Conservation (phyloP, 2,113 vertebrate species). For the Trogon surrucura region DNA sequence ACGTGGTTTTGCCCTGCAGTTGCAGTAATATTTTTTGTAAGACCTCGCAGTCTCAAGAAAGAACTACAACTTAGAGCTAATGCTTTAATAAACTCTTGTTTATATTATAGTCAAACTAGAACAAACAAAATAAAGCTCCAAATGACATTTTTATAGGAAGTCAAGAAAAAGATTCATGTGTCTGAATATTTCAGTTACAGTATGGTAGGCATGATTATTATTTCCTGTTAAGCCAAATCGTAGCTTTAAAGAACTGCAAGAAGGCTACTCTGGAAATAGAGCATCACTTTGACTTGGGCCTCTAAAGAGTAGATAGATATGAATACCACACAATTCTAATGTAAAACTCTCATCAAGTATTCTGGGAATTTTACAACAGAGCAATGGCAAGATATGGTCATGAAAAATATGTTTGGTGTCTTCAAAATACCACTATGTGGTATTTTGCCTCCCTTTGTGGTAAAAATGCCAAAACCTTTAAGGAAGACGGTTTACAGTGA, state of each 20-base stretch:
- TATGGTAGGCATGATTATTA: slow-evolving; percentile 46
- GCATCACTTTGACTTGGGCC: neutral
- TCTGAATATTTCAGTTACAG: slow-evolving; percentile 59
- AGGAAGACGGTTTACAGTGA: neutral
- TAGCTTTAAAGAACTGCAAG: slow-evolving; percentile 23
- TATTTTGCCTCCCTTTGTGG: neutral
- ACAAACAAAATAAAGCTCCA: slow-evolving; percentile 48
- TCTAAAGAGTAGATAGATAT: slow-evolving; percentile 9
- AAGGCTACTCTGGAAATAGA: slow-evolving; percentile 4
- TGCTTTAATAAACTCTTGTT: slow-evolving; percentile 50
- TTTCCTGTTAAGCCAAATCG: slow-evolving; percentile 39
- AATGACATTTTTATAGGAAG: slow-evolving; percentile 60
- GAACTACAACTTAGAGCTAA: slow-evolving; percentile 2
- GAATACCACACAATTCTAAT: slow-evolving; percentile 20
- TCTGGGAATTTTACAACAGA: slow-evolving; percentile 6
- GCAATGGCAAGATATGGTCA: neutral
- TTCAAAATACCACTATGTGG: neutral
- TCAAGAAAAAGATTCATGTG: slow-evolving; percentile 61
- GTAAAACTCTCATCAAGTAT: slow-evolving; percentile 13
- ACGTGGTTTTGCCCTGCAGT: slow-evolving; percentile 29
- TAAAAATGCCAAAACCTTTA: neutral
- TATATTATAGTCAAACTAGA: slow-evolving; percentile 42
- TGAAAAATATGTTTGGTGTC: neutral
- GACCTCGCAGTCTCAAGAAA: slow-evolving; percentile 22
- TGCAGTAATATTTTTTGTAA: slow-evolving; percentile 32